Evolutionary conservation across 2,888 invertebrate genomes (phyloP), one percentile per base, ranked within the genome.

Genomic region (Drosophila rubida): DNA sequence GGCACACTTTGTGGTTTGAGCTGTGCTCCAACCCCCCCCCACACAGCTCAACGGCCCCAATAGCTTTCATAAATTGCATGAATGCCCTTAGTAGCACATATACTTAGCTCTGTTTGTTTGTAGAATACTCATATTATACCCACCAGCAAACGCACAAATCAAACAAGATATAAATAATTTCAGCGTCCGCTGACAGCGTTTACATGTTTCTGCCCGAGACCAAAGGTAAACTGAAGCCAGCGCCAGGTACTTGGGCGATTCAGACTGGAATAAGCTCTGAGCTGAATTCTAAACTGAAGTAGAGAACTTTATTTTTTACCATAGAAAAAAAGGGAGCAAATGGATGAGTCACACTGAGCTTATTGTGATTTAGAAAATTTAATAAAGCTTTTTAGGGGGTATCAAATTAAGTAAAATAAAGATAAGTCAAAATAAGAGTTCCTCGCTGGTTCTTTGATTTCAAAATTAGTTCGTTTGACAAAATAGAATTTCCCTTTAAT

Each of bases 11-110:
- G 50, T 46, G 66, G 74, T 11, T 58, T 51, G 50, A 30, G 41
- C 25, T 59, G 16, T 23, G 32, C 48, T 48, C 44, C 22, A 11
- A 27, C 6, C 6, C 2, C n/a, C 8, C 30, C 42, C 9, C 22
- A 3, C 27, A 27, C 8, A 25, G 25, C 13, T 35, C 25, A 55
- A 39, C 1, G 8, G 13, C 23, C 7, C 9, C 32, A 16, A 35
- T 39, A 57, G 62, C 65, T 62, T 69, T 78, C 50, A 75, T 73
- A 81, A 79, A 72, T 79, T 73, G 69, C 60, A 65, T 53, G 61
- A 75, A 72, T 63, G 25, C 44, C 48, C 32, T 19, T 37, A 54
- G 19, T 39, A 37, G 16, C 23, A 44, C 44, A 39, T 37, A 19
- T 27, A 58, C 58, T 30, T 49, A 58, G 30, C 53, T 37, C 13